These are phyloP conservation scores for Onchidella celtica DNA, from an alignment of 2,888 invertebrate species.

Conservation along the genomic window DNA sequence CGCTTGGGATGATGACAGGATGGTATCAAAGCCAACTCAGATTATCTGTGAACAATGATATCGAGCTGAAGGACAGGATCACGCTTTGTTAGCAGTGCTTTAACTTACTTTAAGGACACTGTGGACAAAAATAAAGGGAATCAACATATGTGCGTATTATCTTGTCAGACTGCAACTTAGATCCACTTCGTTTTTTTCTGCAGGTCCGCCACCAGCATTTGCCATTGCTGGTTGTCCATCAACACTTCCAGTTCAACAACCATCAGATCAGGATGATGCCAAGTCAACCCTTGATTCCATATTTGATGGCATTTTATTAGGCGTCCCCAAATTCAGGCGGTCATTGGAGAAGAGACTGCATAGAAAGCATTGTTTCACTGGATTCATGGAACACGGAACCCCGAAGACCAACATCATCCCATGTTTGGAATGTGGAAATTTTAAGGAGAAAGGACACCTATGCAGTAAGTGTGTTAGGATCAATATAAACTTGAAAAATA, in stretches of 20 bases:
- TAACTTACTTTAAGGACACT: neutral
- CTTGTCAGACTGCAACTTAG: too few species aligned
- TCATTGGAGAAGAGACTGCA: conserved; percentile 88
- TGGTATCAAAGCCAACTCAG: too few species aligned
- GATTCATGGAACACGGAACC: conserved; percentile 86
- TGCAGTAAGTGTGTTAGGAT: conserved; percentile 88
- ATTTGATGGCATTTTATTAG: conserved; percentile 85
- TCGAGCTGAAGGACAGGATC: too few species aligned
- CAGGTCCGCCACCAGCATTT: conserved; percentile 27
- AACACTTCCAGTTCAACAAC: neutral
- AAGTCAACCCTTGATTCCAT: conserved; percentile 56
- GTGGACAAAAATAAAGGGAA: neutral
- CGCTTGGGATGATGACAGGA: too few species aligned
- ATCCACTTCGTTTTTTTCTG: neutral
- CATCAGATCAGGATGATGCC: neutral
- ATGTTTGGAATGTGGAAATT: conserved; percentile 91
- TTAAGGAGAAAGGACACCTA: conserved; percentile 88
- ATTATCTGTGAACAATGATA: too few species aligned
- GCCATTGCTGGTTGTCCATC: conserved; percentile 31
- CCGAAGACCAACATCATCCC: conserved; percentile 88
- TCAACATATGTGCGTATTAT: neutral
- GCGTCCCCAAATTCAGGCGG: conserved; percentile 87
- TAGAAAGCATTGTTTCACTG: conserved; percentile 88
- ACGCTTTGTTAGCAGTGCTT: too few species aligned
- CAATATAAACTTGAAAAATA: too few species aligned